These are phyloP conservation scores for Holacanthella duospinosa DNA, from an alignment of 2,888 invertebrate species.

Conservation along the genomic window DNA sequence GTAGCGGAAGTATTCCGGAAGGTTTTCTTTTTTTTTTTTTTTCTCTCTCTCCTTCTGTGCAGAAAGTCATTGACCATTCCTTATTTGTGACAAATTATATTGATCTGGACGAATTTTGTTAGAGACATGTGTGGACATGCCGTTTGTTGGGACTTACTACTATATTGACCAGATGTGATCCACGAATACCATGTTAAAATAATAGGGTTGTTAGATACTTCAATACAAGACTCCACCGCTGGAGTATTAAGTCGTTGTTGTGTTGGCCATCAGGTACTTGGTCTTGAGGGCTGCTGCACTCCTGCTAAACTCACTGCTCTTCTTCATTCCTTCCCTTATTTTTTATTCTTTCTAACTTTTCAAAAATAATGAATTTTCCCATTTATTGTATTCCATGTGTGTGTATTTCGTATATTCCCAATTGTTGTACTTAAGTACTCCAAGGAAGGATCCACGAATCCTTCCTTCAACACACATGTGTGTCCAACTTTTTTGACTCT, in stretches of 20 bases:
- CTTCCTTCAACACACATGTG: too few relatives aligned
- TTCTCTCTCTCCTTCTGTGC: too few relatives aligned
- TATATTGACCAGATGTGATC: constrained; percentile 4
- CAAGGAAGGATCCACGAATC: too few relatives aligned
- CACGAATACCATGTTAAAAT: not conserved
- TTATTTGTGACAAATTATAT: not conserved
- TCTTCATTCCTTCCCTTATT: not conserved
- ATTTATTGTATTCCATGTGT: not conserved
- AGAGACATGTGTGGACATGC: not conserved
- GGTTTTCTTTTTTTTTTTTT: too few relatives aligned
- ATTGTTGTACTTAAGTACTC: not conserved
- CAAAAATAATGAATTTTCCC: constrained; percentile 1
- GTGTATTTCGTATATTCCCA: not conserved
- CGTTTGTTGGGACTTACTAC: not conserved
- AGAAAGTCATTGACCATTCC: not conserved
- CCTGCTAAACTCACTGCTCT: too few relatives aligned
- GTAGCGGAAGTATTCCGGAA: constrained; percentile 4
- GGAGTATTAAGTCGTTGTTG: not conserved
- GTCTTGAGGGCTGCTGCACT: not conserved
- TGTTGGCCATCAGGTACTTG: not conserved
- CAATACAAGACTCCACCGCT: not conserved
- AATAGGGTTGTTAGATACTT: not conserved
- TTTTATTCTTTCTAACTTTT: not conserved
- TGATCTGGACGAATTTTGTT: not conserved
- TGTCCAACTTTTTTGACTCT: too few relatives aligned